Evolutionary conservation across 2,113 vertebrate species (phyloP), one percentile per base, ranked within the genome.

Genomic region (Nothocercus julius): DNA sequence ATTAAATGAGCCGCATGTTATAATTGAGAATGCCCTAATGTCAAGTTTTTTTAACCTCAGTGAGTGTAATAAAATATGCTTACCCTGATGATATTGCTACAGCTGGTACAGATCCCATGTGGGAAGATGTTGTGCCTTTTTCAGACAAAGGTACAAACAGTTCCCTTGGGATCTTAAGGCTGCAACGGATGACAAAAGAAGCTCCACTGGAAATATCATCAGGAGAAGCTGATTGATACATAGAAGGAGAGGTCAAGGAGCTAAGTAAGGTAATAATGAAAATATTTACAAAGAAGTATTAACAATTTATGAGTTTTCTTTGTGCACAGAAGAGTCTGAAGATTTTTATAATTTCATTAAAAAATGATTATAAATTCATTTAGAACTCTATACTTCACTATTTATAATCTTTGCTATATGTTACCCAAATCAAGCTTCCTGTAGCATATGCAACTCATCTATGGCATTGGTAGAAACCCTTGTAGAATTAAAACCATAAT

Each of bases 51-150:
- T 93, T 78, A 28, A 36, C 42, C 34, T 87, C n/a, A 42, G 7
- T 85, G 54, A 81, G n/a, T 25, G 17, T 81, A 82, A 89, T 92
- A 83, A 90, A 95, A 75, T 85, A 49, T 6, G 42, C 63, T 89
- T 92, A 76, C 58, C 49, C 58, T 79, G 13, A 66, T 54, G 24
- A 56, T 91, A 86, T 24, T 54, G 18, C 80, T 92, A 53, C 59
- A 85, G 81, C 75, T 93, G 78, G 38, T 75, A 45, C 44, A 49
- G 28, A 30, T 78, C 36, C 54, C 76, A 6, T 3, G 4, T 32
- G 36, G 34, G 70, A 82, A 74, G 66, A 20, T 40, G 34, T n/a
- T 40, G 28, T 44, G 51, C 21, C 32, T 83, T 22, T 10, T 51
- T 69, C 28, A 89, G 38, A 70, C 44, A 85, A 63, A 69, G 3